Evolutionary conservation across 2,797 vertebrate species (phyloP), one percentile per base, ranked within the genome.

Genomic region (Pelochelys cantorii): DNA sequence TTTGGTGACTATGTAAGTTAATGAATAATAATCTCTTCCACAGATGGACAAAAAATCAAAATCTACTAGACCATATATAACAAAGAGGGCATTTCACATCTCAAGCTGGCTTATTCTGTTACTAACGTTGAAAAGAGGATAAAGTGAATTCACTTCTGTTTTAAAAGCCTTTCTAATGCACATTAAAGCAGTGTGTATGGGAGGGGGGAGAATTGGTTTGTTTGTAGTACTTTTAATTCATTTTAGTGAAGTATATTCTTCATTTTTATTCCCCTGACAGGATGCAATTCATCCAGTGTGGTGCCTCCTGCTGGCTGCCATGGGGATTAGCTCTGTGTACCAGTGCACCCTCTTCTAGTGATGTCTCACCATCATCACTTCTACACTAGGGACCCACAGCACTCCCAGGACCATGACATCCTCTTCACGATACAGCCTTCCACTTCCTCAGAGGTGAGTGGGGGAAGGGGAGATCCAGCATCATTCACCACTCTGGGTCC

Each of bases 81-180:
- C 25, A 75, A 77, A 77, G 71, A 25, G 27, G 48, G 74, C 20
- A 75, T 42, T 27, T 75, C 42, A 42, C 11, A 75, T 27, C 42
- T 48, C 42, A 25, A 37, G 34, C 6, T 42, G 18, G 25, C 54
- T 85, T 80, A 77, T 23, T 37, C 79, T 59, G 7, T 78, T 71
- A 37, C 9, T 42, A 54, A 0, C 86, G 52, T 84, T 79, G 90
- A 31, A 34, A 77, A 10, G 11, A 3, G 7, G 57, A 31, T 4
- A 31, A 29, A 0, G 8, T 7, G 7, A 29, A 7, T 85, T 78
- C 62, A 56, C 34, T 80, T 57, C 48, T 42, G 15, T n/a, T 65
- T 84, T 22, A 8, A 34, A 85, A 94, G 11, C n/a, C 23, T 42
- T 59, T 71, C 29, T 53, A 79, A 54, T 18, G 65, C 34, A 42